Evolutionary conservation across 2,113 vertebrate species (phyloP), one percentile per base, ranked within the genome.

Genomic region (Sorex fumeus): DNA sequence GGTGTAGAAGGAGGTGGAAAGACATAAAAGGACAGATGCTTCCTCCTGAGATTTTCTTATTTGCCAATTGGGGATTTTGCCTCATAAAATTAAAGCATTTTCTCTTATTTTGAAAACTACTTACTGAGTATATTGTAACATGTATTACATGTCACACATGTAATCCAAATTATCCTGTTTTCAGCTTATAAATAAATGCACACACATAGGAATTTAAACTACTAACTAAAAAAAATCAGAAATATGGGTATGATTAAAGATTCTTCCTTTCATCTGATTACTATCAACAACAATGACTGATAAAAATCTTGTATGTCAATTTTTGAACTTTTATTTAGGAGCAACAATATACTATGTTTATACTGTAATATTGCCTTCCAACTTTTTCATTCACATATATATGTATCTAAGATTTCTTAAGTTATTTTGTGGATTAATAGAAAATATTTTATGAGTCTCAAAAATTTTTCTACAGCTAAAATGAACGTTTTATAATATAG

Each of bases 401-500:
- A 84, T 53, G 0, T 74, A 69, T 78, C 19, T 69, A 43, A 66
- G 6, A 12, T 9, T 71, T 81, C 81, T 1, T 8, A 2, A 69
- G 27, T 30, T 3, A 60, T 67, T 91, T 72, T 69, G 3, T 93
- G 34, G 1, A 27, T 70, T 85, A 62, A 27, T 69, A n/a, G 15
- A 4, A 91, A 77, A 53, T 32, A 71, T 10, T 70, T 43, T 4
- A 15, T 60, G 57, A 80, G 77, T 60, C 11, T 18, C 83, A 78
- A 50, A 7, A 66, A 93, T 77, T 69, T 8, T 7, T 88, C 6
- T 32, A 75, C 5, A 83, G 2, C 21, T 53, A 70, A 64, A 62
- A 23, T 64, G 15, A 1, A 91, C 91, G 30, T 83, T 19, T 86
- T 66, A 60, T 27, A 85, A 64, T 85, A 15, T 50, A 77, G 80